These are phyloP conservation scores for Brachirus orientalis DNA, from an alignment of 2,113 vertebrate genomes.

Conservation along the genomic window DNA sequence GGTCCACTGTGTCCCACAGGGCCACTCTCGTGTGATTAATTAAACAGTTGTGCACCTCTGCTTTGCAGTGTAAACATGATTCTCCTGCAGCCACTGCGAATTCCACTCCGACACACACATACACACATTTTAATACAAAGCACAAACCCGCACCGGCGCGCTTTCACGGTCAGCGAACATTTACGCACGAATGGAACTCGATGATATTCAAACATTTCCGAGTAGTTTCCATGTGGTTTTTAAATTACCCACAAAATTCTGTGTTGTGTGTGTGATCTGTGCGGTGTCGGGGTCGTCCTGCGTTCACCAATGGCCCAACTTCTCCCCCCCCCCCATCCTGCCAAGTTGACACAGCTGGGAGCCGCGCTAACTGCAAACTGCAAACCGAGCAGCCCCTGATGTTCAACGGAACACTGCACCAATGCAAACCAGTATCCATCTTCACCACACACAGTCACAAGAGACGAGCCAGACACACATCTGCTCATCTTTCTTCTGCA, in stretches of 20 bases:
- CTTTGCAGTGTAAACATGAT: constrained; percentile 23
- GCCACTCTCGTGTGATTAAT: constrained; percentile 41
- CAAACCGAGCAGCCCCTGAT: neutral
- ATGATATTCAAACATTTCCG: constrained; percentile 14
- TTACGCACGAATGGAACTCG: constrained; percentile 72
- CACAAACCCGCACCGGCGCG: constrained; percentile 23
- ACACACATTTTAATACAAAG: neutral
- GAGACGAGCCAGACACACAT: constrained; percentile 12
- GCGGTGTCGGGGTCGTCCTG: too few relatives aligned
- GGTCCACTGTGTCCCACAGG: constrained; percentile 37
- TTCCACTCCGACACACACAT: constrained; percentile 47
- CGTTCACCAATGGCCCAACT: constrained; percentile 65
- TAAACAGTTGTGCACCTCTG: constrained; percentile 34
- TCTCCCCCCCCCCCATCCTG: constrained; percentile 32
- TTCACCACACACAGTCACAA: neutral
- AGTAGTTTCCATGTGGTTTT: constrained; percentile 17
- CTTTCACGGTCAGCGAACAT: constrained; percentile 64
- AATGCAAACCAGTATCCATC: neutral
- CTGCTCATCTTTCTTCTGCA: too few relatives aligned
- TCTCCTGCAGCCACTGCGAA: constrained; percentile 35
- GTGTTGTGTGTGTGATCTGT: neutral
- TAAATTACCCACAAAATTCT: neutral
- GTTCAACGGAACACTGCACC: constrained; percentile 32
- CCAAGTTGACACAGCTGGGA: constrained; percentile 73
- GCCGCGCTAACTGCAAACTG: constrained; percentile 27